These are phyloP conservation scores for Leptinotarsa tumamoca DNA, from an alignment of 2,888 invertebrate genomes.

Conservation along the genomic window DNA sequence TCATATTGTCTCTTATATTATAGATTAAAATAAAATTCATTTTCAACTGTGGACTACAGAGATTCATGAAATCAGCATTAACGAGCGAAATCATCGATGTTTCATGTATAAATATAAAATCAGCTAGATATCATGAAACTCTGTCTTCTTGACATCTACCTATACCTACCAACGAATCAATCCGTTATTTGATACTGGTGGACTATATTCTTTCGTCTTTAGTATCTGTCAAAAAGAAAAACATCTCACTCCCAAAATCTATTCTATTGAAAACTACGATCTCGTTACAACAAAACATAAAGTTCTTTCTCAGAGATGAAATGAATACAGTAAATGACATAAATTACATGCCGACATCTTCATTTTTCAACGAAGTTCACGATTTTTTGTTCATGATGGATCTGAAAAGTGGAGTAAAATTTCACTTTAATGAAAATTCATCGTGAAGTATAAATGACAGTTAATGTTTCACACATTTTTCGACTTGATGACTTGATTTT, in stretches of 20 bases:
- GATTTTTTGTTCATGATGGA: no score
- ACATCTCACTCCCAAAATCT: slow-evolving; percentile 69
- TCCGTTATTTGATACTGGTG: slow-evolving; percentile 42
- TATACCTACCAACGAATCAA: slow-evolving; percentile 48
- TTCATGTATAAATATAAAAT: slow-evolving; percentile 8
- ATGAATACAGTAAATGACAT: no score
- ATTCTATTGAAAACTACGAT: slow-evolving; percentile 54
- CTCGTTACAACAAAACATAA: slow-evolving; percentile 67
- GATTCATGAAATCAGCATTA: slow-evolving; percentile 29
- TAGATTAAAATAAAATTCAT: slow-evolving; percentile 31
- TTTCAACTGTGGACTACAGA: slow-evolving; percentile 25
- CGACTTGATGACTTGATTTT: no score
- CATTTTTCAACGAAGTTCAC: no score
- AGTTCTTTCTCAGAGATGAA: slow-evolving; percentile 41
- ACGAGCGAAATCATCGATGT: slow-evolving; percentile 10
- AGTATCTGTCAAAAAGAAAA: slow-evolving; percentile 77
- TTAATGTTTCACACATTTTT: no score
- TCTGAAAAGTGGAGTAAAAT: no score
- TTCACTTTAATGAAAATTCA: no score
- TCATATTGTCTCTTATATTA: slow-evolving; percentile 47
- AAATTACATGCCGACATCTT: no score
- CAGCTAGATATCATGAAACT: not conserved
- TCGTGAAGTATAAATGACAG: no score
- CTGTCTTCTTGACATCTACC: slow-evolving; percentile 7
- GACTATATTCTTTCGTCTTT: slow-evolving; percentile 79